A percentile compares a stretch with the other conserved stretches of the same genome.
Evolutionary conservation across 2,888 invertebrate species (phyloP).

Genomic region (Apantesis nais): DNA sequence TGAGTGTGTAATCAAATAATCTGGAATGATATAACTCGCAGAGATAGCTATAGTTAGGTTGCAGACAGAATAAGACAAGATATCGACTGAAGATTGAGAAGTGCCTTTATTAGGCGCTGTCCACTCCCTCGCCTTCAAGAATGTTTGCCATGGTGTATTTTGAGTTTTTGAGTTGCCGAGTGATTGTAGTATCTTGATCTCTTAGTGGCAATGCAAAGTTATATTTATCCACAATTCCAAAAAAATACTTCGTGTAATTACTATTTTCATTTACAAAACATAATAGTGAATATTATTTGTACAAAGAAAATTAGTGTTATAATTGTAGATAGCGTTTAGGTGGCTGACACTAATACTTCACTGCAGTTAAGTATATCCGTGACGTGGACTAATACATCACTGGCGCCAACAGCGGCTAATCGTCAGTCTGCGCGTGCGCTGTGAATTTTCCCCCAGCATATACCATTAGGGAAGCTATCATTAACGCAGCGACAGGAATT

Average conservation of each 20-base stretch:
- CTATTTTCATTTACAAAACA: background rate
- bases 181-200: background rate
- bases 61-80: too few species aligned
- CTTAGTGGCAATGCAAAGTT: background rate
- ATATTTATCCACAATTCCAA: background rate
- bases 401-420: conserved; percentile 75
- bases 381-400: conserved; percentile 75
- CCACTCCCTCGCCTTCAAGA: background rate
- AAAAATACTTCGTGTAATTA: background rate
- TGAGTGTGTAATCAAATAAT: too few species aligned
- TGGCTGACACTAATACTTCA: conserved; percentile 59
- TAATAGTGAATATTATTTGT: conserved; percentile 16
- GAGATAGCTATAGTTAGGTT: too few species aligned
- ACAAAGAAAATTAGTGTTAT: conserved; percentile 23
- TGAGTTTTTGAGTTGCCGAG: background rate
- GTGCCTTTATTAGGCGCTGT: background rate
- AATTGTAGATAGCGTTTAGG: conserved; percentile 32
- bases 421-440: conserved; percentile 75
- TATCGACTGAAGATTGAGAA: background rate
- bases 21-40: too few species aligned
- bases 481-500: conserved; percentile 78
- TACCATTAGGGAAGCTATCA: conserved; percentile 80
- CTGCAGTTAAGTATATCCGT: conserved; percentile 67
- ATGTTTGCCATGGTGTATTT: too few species aligned
- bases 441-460: conserved; percentile 76